Evolutionary conservation across 2,888 invertebrate species (phyloP).

Genomic region (Troides oblongomaculatus): DNA sequence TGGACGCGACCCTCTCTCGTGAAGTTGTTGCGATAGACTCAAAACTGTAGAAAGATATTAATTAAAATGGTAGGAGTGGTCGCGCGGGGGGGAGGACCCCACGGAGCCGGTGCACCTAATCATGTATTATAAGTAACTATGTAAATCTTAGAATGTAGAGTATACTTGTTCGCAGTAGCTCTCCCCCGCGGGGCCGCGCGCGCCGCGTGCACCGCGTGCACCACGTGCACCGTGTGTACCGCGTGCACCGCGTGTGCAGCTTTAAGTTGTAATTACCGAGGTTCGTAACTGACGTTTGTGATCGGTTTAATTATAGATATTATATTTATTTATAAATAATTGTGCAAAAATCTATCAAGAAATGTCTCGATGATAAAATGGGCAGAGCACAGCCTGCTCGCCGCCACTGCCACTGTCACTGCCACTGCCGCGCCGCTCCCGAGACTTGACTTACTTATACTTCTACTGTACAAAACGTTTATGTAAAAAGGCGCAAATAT

Average conservation of each 20-base stretch:
- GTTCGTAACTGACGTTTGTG: slow-evolving; percentile 14
- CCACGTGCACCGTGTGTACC: not conserved
- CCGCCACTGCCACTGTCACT: not conserved
- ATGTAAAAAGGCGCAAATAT: no score
- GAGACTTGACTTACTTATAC: not conserved
- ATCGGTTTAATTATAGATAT: slow-evolving; percentile 1
- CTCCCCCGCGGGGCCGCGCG: not conserved
- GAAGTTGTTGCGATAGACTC: slow-evolving; percentile 4
- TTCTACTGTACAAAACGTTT: not conserved
- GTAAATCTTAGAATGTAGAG: slow-evolving; percentile 24
- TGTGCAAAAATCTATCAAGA: no score
- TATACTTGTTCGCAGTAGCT: not conserved
- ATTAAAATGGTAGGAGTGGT: slow-evolving; percentile 26
- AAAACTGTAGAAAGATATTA: slow-evolving; percentile 22
- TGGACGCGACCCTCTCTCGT: slow-evolving; percentile 26
- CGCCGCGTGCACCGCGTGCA: not conserved
- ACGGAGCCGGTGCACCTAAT: slow-evolving; percentile 1
- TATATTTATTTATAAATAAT: slow-evolving; percentile 8
- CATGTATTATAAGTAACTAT: slow-evolving; percentile 12
- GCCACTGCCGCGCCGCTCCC: not conserved
- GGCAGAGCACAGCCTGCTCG: no score
- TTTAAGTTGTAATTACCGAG: slow-evolving; percentile 10
- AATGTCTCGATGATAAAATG: no score
- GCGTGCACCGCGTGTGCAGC: slow-evolving; percentile 13
- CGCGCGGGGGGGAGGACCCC: slow-evolving; percentile 14